Evolutionary conservation across 2,797 vertebrate genomes (phyloP).

Genomic region (Muraenolepis orangiensis): DNA sequence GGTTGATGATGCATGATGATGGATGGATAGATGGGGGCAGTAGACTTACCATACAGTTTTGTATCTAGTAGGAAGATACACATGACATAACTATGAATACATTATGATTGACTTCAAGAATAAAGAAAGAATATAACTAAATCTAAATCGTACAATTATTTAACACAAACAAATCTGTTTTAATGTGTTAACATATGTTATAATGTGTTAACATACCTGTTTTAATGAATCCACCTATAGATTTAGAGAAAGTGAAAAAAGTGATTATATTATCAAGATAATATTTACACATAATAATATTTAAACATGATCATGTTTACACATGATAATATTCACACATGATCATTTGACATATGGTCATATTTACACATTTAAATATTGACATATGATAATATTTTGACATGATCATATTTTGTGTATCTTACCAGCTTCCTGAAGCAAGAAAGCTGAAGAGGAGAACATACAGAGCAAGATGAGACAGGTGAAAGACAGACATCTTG

Average conservation of each 20-base stretch:
- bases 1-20: background rate
- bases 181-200: too few species aligned
- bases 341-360: too few species aligned
- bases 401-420: background rate
- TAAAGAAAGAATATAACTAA: background rate
- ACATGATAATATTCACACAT: background rate
- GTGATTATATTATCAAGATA: background rate
- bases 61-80: conserved; percentile 53
- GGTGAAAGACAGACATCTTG: conserved; percentile 13
- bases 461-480: conserved; percentile 57
- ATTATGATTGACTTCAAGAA: background rate
- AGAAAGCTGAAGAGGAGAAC: conserved; percentile 59
- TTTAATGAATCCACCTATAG: background rate
- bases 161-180: background rate
- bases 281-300: background rate
- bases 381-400: too few species aligned
- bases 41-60: conserved; percentile 62
- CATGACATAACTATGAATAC: conserved; percentile 3
- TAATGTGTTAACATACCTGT: too few species aligned
- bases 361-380: too few species aligned
- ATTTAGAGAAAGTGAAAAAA: background rate
- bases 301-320: background rate
- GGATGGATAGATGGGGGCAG: background rate
- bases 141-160: background rate
- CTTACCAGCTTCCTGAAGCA: conserved; percentile 78